Conservation (phyloP, 2,113 vertebrate genomes). For the Nicator chloris region DNA sequence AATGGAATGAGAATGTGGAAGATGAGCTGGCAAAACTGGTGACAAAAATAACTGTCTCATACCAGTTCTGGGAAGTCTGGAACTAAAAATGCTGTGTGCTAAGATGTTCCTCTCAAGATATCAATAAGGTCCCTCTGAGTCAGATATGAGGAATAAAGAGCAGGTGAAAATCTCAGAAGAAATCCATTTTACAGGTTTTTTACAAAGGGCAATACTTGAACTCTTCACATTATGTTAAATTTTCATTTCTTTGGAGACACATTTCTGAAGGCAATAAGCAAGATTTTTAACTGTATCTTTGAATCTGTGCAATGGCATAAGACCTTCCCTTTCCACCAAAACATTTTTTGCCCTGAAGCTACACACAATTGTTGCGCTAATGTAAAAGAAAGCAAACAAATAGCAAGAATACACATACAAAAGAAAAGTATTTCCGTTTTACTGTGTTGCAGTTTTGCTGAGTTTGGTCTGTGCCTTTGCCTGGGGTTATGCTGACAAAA, state of each 20-base stretch:
- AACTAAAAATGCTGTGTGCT: neutral
- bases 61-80: neutral
- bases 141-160: neutral
- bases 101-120: neutral
- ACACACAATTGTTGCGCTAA: neutral
- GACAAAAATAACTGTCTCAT: constrained; percentile 1
- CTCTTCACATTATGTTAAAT: neutral
- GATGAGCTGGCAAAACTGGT: neutral
- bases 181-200: neutral
- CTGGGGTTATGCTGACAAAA: neutral
- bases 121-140: neutral
- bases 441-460: neutral
- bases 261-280: neutral
- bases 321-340: neutral
- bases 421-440: neutral
- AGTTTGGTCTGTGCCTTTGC: neutral
- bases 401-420: neutral
- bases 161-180: neutral
- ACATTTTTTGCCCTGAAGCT: neutral
- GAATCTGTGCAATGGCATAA: neutral
- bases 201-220: neutral
- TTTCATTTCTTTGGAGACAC: neutral
- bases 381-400: neutral
- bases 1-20: neutral
- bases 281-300: neutral